These are phyloP conservation scores for Mormyrops boulengeri DNA, from an alignment of 2,797 vertebrate genomes.

Conservation along the genomic window DNA sequence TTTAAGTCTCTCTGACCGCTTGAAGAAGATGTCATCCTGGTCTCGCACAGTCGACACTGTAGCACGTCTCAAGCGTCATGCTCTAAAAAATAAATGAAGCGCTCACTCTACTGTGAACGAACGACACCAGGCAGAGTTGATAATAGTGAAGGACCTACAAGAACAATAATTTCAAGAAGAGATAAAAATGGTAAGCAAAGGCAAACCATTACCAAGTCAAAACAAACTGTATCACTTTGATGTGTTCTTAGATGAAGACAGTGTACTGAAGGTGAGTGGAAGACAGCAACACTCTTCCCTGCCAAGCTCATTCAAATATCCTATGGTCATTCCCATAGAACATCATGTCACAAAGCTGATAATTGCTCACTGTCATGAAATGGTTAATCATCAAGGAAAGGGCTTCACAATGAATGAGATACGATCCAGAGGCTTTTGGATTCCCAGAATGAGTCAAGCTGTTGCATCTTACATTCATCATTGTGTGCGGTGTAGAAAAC, in stretches of 20 bases:
- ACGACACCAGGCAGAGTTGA: conserved; percentile 11
- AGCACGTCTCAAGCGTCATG: too few relatives aligned
- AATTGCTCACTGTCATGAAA: conserved; percentile 24
- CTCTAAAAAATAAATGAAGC: too few relatives aligned
- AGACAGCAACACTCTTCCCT: neutral
- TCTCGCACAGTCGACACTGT: too few relatives aligned
- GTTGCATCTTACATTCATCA: conserved; percentile 3
- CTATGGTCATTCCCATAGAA: too few relatives aligned
- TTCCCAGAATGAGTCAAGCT: neutral
- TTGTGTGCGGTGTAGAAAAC: conserved; percentile 1
- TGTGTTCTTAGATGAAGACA: conserved; percentile 11
- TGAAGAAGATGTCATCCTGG: too few relatives aligned
- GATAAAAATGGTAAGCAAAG: conserved; percentile 19
- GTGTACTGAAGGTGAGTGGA: conserved; percentile 15
- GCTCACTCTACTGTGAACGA: conserved; percentile 22
- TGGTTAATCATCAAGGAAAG: conserved; percentile 20
- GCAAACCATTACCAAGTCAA: neutral
- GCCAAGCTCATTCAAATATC: neutral
- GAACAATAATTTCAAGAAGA: conserved; percentile 13
- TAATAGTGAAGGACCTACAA: conserved; percentile 22
- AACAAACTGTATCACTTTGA: conserved; percentile 12
- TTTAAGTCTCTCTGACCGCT: too few relatives aligned
- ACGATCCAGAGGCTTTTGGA: conserved; percentile 19
- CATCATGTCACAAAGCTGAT: conserved; percentile 17
- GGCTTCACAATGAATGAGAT: conserved; percentile 25